These are phyloP conservation scores for Hypselothyrea guttata DNA, from an alignment of 2,888 invertebrate species.

Conservation along the genomic window DNA sequence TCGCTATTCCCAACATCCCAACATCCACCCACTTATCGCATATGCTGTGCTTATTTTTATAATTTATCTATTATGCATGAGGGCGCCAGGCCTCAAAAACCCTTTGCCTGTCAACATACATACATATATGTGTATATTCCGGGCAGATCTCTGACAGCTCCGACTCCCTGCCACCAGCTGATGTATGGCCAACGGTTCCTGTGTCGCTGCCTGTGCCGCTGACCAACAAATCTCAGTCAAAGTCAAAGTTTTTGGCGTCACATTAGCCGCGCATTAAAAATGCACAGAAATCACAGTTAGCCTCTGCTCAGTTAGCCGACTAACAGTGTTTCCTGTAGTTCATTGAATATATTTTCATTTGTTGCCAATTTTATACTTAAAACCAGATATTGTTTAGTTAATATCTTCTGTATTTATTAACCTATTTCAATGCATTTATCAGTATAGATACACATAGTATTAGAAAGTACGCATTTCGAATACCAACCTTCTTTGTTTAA, in stretches of 20 bases:
- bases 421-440: no score
- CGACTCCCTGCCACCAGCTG: conserved; percentile 25
- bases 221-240: conserved; percentile 71
- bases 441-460: no score
- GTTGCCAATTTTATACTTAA: no score
- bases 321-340: conserved; percentile 13
- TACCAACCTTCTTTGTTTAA: no score
- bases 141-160: not conserved
- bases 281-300: conserved; percentile 59
- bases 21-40: conserved; percentile 18
- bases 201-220: conserved; percentile 25
- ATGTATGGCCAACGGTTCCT: not conserved
- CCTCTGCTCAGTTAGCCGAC: not conserved
- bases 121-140: conserved; percentile 18
- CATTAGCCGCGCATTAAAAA: conserved; percentile 80
- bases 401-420: no score
- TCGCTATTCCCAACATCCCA: conserved; percentile 1
- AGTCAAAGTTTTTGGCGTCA: conserved; percentile 67
- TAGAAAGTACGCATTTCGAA: no score
- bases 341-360: no score
- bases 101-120: conserved; percentile 65
- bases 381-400: no score
- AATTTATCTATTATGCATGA: conserved; percentile 80
- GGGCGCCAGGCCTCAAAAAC: conserved; percentile 57
- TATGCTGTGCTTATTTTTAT: conserved; percentile 71